Evolutionary conservation across 35 echinoderm and acorn worm species (phyloP).

Genomic region (Nesometra sesokonis): DNA sequence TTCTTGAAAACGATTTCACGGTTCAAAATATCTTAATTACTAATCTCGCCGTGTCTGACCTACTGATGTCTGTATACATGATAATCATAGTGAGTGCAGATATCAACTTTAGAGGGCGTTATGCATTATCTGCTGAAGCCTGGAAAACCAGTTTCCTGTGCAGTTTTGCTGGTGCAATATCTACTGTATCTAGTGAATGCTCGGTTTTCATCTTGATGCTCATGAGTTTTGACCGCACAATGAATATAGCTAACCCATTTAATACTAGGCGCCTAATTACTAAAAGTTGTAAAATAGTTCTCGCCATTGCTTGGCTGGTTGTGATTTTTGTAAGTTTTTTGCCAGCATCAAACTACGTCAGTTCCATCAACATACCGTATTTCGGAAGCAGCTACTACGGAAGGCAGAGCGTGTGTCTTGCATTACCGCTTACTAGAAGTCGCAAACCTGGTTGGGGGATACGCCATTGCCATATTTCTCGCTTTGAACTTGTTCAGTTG

Average conservation of each 20-base stretch:
- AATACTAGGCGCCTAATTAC: background rate
- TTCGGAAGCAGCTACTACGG: slow-evolving; percentile 40
- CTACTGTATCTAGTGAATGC: slow-evolving; percentile 20
- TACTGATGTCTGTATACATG: slow-evolving; percentile 43
- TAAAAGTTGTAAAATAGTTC: slow-evolving; percentile 14
- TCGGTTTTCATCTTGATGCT: slow-evolving; percentile 25
- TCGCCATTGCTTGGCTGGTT: slow-evolving; percentile 13
- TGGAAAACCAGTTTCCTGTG: slow-evolving; percentile 10
- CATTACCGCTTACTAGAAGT: slow-evolving; percentile 16
- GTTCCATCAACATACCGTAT: slow-evolving; percentile 9
- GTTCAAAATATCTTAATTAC: slow-evolving; percentile 12
- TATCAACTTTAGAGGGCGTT: slow-evolving; percentile 15
- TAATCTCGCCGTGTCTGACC: slow-evolving; percentile 38
- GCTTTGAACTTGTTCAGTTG: slow-evolving; percentile 21
- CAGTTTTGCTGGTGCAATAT: slow-evolving; percentile 4
- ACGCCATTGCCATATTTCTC: slow-evolving; percentile 19
- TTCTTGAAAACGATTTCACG: background rate
- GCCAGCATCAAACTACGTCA: background rate
- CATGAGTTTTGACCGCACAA: slow-evolving; percentile 27
- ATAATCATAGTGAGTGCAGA: slow-evolving; percentile 24
- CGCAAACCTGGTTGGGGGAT: slow-evolving; percentile 29
- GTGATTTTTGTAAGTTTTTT: slow-evolving; percentile 23
- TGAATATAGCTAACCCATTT: slow-evolving; percentile 8
- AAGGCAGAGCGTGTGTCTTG: slow-evolving; percentile 27
- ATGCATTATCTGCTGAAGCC: background rate